These are phyloP conservation scores for Pristiophorus japonicus DNA, from an alignment of 2,113 vertebrate species.

Conservation along the genomic window DNA sequence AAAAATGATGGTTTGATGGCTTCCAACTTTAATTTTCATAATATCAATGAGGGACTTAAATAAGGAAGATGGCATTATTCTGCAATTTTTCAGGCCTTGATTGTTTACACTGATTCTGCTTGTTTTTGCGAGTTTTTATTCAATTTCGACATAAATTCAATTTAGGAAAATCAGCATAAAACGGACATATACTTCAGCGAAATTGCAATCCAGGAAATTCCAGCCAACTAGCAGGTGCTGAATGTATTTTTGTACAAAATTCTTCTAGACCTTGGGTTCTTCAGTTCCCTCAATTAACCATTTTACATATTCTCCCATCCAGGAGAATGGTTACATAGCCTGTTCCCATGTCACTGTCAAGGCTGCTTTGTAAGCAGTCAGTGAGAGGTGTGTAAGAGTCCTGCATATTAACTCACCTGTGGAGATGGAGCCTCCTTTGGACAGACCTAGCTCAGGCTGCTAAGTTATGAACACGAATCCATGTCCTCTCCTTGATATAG, in stretches of 20 bases:
- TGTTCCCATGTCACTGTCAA: background rate
- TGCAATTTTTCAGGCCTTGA: background rate
- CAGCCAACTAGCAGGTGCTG: background rate
- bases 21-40: background rate
- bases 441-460: background rate
- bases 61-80: background rate
- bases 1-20: background rate
- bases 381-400: background rate
- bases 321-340: background rate
- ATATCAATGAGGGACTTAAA: background rate
- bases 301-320: background rate
- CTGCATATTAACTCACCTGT: background rate
- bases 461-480: background rate
- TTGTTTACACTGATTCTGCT: background rate
- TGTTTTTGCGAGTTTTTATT: background rate
- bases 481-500: background rate
- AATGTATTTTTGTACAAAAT: background rate
- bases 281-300: background rate
- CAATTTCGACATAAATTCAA: too few species aligned
- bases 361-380: background rate
- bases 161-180: background rate
- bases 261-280: background rate
- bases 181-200: background rate
- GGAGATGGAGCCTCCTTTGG: background rate
- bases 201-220: background rate